These are phyloP conservation scores for Blennius ocellaris DNA, from an alignment of 2,113 vertebrate species.

Conservation along the genomic window DNA sequence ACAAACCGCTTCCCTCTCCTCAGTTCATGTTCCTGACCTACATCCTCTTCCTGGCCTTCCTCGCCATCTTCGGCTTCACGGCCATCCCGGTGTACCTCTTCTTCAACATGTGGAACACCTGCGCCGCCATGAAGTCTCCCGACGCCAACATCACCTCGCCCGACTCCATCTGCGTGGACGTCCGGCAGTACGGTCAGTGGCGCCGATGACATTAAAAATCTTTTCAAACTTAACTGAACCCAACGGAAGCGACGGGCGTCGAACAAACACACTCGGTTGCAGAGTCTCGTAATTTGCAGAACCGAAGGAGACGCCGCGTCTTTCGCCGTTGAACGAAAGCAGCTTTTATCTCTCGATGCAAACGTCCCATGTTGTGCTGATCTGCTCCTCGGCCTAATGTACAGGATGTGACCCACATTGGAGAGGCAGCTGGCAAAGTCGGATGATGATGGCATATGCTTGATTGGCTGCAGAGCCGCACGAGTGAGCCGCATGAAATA, in stretches of 20 bases:
- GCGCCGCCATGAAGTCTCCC: conserved; percentile 91
- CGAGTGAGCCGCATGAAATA: conserved; percentile 48
- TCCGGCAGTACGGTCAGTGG: conserved; percentile 93
- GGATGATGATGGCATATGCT: conserved; percentile 63
- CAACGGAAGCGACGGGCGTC: no score
- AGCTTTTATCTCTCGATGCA: neutral
- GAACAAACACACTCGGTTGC: neutral
- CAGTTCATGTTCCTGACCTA: conserved; percentile 99
- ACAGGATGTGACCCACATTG: conserved; percentile 72
- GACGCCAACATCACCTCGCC: conserved; percentile 90
- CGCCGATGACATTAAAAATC: neutral
- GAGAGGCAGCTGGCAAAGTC: conserved; percentile 70
- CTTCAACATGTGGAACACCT: conserved; percentile 97
- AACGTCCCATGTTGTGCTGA: conserved; percentile 9
- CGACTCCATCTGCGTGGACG: conserved; percentile 96
- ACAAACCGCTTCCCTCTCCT: conserved; percentile 9
- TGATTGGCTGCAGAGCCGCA: conserved; percentile 39
- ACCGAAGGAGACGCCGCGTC: neutral
- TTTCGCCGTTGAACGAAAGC: neutral
- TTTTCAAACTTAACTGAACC: no score
- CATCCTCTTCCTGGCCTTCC: conserved; percentile 92
- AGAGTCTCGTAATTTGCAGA: no score
- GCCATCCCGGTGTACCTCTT: conserved; percentile 97
- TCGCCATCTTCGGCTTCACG: conserved; percentile 96
- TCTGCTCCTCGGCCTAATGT: conserved; percentile 47